Evolutionary conservation across 2,113 vertebrate genomes (phyloP), one percentile per base, ranked within the genome.

Genomic region (Lagenorhynchus albirostris): DNA sequence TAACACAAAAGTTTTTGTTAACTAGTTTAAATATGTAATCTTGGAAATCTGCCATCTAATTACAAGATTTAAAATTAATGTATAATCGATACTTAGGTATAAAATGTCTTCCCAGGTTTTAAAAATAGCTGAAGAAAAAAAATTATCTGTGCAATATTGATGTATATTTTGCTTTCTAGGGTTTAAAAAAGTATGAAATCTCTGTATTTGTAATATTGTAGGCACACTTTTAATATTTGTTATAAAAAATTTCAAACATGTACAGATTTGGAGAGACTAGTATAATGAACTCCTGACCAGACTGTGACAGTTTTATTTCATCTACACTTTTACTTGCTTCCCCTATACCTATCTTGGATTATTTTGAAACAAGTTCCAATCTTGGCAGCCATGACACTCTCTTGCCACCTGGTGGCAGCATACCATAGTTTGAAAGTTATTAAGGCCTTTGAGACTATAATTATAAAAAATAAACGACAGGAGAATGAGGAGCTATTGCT

Each of bases 361-460:
- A 83, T 81, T 96, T 90, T 86, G 50, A 83, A 96, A 50, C 50
- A 79, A 11, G 63, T 95, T 23, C 38, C 68, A 71, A 17, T 80
- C n/a, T 80, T 85, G 58, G 12, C 25, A 94, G 63, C 85, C 47
- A 68, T 95, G 70, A 71, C 38, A 94, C 12, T 53, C 18, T 81
- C 11, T 91, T 91, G 60, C 94, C 98, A 94, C 96, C 26, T 96
- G 96, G 96, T 97, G 96, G 97, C 97, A 97, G 93, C 60, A 94
- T 91, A 87, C 84, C 10, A 74, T 89, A 96, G 33, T 94, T 96
- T 95, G 47, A 94, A 96, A 95, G 47, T 97, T 88, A 82, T 0
- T 73, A 89, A 83, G 31, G 7, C 23, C 33, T 91, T 91, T 55
- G 80, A 87, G 41, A 79, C 29, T 97, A 4, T 86, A 85, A 44